Conservation (phyloP, 1,140 invertebrate species). For the Cataglyphis hispanica region DNA sequence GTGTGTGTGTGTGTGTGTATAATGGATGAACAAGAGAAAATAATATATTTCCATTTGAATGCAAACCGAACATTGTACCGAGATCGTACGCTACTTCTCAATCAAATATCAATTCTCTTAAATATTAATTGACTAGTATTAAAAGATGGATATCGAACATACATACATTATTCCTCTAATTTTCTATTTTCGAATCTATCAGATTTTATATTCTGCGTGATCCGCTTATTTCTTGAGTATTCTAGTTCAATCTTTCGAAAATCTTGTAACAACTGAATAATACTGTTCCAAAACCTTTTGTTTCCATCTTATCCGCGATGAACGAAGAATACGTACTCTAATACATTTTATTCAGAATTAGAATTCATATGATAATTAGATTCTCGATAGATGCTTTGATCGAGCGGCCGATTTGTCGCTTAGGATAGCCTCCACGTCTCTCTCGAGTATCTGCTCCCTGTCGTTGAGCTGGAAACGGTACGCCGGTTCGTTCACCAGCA, state of each 20-base stretch:
- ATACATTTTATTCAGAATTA: not conserved
- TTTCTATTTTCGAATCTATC: not conserved
- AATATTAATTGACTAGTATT: constrained; percentile 71
- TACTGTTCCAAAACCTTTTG: not conserved
- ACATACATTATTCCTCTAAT: constrained; percentile 1
- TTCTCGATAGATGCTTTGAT: not conserved
- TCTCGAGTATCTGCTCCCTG: constrained; percentile 76
- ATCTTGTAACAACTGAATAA: not conserved
- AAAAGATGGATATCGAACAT: constrained; percentile 40
- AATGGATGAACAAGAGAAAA: not conserved
- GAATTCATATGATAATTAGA: not conserved
- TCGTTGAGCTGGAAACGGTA: constrained; percentile 64
- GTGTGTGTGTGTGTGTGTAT: not conserved
- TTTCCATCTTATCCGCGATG: not conserved
- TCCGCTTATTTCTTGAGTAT: not conserved
- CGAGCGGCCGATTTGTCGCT: not conserved
- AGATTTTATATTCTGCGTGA: not conserved
- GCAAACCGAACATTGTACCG: not conserved
- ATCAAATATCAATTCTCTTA: constrained; percentile 49
- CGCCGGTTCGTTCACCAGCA: constrained; percentile 82
- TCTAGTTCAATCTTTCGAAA: too few relatives aligned
- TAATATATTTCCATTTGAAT: not conserved
- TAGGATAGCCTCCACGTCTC: constrained; percentile 77
- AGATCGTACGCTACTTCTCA: constrained; percentile 23
- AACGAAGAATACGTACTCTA: not conserved